Evolutionary conservation across 2,113 vertebrate species (phyloP).

Genomic region (Gadus chalcogrammus): DNA sequence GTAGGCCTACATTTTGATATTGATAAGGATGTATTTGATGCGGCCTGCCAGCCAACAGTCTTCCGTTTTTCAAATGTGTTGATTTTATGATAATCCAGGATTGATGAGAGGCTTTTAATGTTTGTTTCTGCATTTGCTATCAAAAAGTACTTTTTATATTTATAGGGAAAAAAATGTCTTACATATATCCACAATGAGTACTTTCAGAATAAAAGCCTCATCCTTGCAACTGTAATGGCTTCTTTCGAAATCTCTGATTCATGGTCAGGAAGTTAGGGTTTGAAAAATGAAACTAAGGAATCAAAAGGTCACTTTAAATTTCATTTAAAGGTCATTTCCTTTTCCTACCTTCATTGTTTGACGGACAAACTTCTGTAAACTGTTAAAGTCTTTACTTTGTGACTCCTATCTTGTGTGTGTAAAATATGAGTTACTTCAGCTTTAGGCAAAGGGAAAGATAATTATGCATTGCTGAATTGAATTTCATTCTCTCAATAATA

Average conservation of each 20-base stretch:
- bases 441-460: no score
- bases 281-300: background rate
- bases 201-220: slow-evolving; percentile 87
- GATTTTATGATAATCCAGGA: slow-evolving; percentile 25
- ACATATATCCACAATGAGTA: slow-evolving; percentile 85
- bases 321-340: background rate
- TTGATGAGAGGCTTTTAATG: slow-evolving; percentile 35
- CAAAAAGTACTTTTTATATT: slow-evolving; percentile 93
- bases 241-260: slow-evolving; percentile 25
- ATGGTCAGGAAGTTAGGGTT: no score
- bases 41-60: no score
- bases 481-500: no score
- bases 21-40: no score
- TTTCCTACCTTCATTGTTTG: no score
- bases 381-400: no score
- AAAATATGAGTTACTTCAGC: no score
- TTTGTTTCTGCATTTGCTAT: slow-evolving; percentile 83
- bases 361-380: no score
- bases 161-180: slow-evolving; percentile 90
- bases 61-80: slow-evolving; percentile 42
- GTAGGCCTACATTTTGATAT: no score
- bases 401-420: no score
- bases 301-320: background rate
- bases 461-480: no score
- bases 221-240: slow-evolving; percentile 73